Evolutionary conservation across 2,797 vertebrate species (phyloP), one percentile per base, ranked within the genome.

Genomic region (Schizopygopsis pylzovi): DNA sequence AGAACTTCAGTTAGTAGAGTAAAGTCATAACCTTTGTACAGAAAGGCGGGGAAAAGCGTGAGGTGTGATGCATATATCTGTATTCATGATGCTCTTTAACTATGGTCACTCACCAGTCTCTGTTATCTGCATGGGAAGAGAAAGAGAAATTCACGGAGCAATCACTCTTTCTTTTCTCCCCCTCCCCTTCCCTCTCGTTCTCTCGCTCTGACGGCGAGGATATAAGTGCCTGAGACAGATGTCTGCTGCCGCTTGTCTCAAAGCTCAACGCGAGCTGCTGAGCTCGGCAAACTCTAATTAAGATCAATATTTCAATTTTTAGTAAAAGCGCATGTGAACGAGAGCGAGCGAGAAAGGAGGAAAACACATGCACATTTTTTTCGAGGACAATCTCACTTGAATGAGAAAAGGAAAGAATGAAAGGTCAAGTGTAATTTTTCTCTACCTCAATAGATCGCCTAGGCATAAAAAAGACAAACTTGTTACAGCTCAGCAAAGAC

Each of bases 241-340:
- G 93, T 94, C 90, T 93, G 92, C 93, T 93, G 92, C 93, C 90
- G 92, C 93, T 91, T 93, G 93, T 94, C 94, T 95, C 88, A 94
- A 94, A 92, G 92, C 92, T 94, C 93, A 93, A 91, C 90, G 86
- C 80, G 79, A 93, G 92, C 92, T 95, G 95, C 95, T 96, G 94
- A 96, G 94, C 94, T 96, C 92, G 89, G 94, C 95, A 96, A 93
- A 95, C 93, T 94, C 93, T 96, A 96, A 96, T 96, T 96, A 96
- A 96, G 95, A 96, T 96, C 95, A 96, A 96, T 96, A 96, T 95
- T 95, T 95, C 95, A 94, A 94, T 95, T 95, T 95, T 95, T 95
- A 92, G 93, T 94, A 94, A 95, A 95, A 94, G 92, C 89, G 91
- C 89, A 90, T 37, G 67, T 92, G 93, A 91, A 91, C 81, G 91